Conservation (phyloP, 2,888 invertebrate genomes). For the Iphiclides podalirius region DNA sequence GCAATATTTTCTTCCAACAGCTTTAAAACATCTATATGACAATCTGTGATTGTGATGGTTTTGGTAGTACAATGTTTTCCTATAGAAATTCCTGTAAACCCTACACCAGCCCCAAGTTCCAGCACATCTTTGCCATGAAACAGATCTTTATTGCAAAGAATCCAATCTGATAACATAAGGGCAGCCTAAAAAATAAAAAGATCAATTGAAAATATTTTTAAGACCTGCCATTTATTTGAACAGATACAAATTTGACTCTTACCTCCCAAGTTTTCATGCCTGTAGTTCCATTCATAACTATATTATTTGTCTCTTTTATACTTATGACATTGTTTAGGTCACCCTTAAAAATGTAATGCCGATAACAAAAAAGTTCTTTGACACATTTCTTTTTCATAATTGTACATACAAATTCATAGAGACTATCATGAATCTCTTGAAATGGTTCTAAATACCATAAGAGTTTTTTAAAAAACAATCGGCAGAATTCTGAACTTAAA, state of each 20-base stretch:
- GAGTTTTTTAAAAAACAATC: conserved; percentile 83
- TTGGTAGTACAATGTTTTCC: conserved; percentile 76
- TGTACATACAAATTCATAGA: conserved; percentile 82
- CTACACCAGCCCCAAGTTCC: conserved; percentile 89
- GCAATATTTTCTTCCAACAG: conserved; percentile 82
- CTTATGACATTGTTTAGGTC: conserved; percentile 66
- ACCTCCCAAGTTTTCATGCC: conserved; percentile 90
- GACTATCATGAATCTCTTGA: conserved; percentile 82
- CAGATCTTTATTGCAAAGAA: conserved; percentile 72
- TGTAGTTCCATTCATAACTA: conserved; percentile 89
- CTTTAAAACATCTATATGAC: conserved; percentile 83
- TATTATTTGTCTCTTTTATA: conserved; percentile 84
- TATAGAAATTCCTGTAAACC: conserved; percentile 84
- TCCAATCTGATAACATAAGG: conserved; percentile 85
- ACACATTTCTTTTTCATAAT: conserved; percentile 58
- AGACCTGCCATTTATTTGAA: background rate
- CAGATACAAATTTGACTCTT: conserved; percentile 24
- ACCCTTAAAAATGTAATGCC: conserved; percentile 81
- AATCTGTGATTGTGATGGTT: conserved; percentile 83
- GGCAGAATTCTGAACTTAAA: conserved; percentile 81
- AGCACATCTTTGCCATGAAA: conserved; percentile 80
- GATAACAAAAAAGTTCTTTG: conserved; percentile 71
- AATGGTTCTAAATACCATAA: conserved; percentile 78
- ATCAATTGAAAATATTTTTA: conserved; percentile 11
- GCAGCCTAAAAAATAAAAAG: conserved; percentile 79